Percentiles rank a stretch among this genome's conserved stretches.
These are phyloP conservation scores for Seira ritae DNA, from an alignment of 2,888 invertebrate species.

Conservation along the genomic window DNA sequence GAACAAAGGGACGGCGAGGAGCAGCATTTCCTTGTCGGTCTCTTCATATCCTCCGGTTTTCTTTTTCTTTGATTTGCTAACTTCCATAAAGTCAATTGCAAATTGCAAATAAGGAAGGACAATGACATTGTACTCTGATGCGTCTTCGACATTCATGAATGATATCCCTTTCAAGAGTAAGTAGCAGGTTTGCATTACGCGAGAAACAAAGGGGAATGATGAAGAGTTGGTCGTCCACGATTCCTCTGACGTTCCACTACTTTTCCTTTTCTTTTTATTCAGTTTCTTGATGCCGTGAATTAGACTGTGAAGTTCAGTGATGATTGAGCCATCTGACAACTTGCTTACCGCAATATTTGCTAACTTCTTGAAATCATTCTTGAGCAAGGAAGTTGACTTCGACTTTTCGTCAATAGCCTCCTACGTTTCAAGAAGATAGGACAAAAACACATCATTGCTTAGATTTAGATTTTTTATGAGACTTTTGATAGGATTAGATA, in stretches of 20 bases:
- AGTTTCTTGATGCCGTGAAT: slow-evolving; percentile 36
- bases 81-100: slow-evolving; percentile 46
- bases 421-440: slow-evolving; percentile 28
- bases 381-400: slow-evolving; percentile 61
- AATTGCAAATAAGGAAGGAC: slow-evolving; percentile 47
- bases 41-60: slow-evolving; percentile 16
- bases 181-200: slow-evolving; percentile 38
- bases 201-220: slow-evolving; percentile 37
- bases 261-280: slow-evolving; percentile 34
- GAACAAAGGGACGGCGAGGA: slow-evolving; percentile 3
- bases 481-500: neutral
- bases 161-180: slow-evolving; percentile 53
- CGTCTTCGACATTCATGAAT: slow-evolving; percentile 32
- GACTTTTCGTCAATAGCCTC: slow-evolving; percentile 52
- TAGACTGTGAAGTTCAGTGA: slow-evolving; percentile 33
- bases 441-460: neutral
- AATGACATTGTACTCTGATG: slow-evolving; percentile 30
- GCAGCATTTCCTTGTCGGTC: slow-evolving; percentile 5
- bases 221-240: slow-evolving; percentile 15
- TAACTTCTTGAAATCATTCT: slow-evolving; percentile 63
- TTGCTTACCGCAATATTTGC: slow-evolving; percentile 59
- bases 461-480: slow-evolving; percentile 12
- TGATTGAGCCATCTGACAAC: slow-evolving; percentile 53
- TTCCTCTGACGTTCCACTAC: slow-evolving; percentile 10
- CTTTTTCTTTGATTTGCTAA: neutral